A percentile compares a stretch with the other conserved stretches of the same genome.
phyloP scores from a whole-genome alignment of 2,888 invertebrate genomes.

The Mesorhabditis belari region DNA sequence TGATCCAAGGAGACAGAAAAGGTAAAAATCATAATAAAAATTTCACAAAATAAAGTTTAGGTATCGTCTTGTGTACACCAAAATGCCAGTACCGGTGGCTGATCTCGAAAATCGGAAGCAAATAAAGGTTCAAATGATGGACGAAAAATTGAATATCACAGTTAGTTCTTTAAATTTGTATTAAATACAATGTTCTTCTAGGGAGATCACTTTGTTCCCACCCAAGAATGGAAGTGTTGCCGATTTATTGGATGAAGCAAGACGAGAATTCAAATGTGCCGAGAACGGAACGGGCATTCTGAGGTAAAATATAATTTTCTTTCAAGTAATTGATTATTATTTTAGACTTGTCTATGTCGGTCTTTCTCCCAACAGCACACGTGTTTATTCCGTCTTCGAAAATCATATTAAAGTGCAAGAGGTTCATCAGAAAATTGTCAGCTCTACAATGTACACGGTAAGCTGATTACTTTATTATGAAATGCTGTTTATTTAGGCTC shows the following conservation, averaged over 20 bases:
- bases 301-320: conserved; percentile 60
- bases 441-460: conserved; percentile 7
- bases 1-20: conserved; percentile 24
- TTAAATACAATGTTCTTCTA: conserved; percentile 56
- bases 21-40: too few relatives aligned
- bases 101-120: conserved; percentile 95
- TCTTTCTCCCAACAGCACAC: conserved; percentile 7
- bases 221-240: conserved; percentile 86
- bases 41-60: too few relatives aligned
- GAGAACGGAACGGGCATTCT: conserved; percentile 81
- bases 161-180: too few relatives aligned
- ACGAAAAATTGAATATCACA: conserved; percentile 74
- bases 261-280: conserved; percentile 73
- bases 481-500: conserved; percentile 23
- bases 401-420: conserved; percentile 19
- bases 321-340: conserved; percentile 1
- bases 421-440: conserved; percentile 13
- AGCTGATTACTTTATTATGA: background rate
- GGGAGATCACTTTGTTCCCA: conserved; percentile 88
- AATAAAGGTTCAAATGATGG: conserved; percentile 68
- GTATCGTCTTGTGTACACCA: conserved; percentile 36
- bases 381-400: conserved; percentile 30
- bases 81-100: conserved; percentile 84
- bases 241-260: conserved; percentile 84
- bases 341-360: conserved; percentile 35